Conservation (phyloP, 2,113 vertebrate species). For the Menura novaehollandiae region DNA sequence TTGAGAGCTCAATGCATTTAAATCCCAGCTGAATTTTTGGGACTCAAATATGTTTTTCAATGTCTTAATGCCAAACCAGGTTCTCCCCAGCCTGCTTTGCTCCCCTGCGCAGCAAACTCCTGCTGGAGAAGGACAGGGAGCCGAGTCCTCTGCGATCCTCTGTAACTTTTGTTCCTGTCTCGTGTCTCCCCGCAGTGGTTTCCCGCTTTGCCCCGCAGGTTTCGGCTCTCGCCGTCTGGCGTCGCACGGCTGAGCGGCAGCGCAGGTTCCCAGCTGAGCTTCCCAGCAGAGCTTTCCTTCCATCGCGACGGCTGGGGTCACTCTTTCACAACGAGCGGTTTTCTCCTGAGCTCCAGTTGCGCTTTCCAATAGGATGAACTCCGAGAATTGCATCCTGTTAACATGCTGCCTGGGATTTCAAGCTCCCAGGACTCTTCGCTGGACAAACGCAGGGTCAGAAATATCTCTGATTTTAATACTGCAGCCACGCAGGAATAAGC, state of each 20-base stretch:
- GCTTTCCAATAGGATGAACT: fast-evolving
- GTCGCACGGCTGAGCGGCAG: neutral
- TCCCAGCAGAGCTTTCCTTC: neutral
- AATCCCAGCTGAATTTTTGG: neutral
- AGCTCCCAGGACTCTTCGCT: neutral
- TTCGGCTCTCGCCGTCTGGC: fast-evolving
- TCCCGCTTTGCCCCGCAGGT: neutral
- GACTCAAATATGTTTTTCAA: neutral
- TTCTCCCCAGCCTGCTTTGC: neutral
- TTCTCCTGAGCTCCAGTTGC: neutral
- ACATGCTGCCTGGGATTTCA: neutral
- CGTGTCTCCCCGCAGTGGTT: neutral
- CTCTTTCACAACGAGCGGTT: conserved; percentile 15
- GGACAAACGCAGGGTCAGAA: neutral
- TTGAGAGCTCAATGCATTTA: neutral
- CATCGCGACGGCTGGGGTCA: conserved; percentile 17
- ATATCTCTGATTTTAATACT: neutral
- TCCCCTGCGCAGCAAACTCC: fast-evolving
- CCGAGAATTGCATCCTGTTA: neutral
- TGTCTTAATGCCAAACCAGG: neutral
- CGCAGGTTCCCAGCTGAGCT: neutral
- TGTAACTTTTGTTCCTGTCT: neutral
- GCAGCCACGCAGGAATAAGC: neutral
- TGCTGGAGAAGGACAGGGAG: neutral
- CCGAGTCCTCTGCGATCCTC: fast-evolving